phyloP scores from a whole-genome alignment of 2,113 vertebrate genomes.

The Percopsis transmontana region DNA sequence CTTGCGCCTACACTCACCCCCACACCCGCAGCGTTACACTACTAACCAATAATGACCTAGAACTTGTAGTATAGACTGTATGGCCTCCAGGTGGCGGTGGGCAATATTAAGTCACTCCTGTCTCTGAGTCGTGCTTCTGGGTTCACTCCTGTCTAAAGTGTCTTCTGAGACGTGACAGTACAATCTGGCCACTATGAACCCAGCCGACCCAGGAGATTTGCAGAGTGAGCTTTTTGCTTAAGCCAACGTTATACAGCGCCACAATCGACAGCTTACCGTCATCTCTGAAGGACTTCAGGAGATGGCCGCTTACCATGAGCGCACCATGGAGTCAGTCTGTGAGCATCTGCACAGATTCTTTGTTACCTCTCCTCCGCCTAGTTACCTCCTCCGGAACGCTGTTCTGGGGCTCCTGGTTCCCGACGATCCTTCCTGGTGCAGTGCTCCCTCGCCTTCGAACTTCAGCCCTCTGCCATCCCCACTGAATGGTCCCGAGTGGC shows the following conservation, averaged over 20 bases:
- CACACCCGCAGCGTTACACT: too few species aligned
- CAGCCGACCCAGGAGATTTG: neutral
- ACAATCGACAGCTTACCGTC: neutral
- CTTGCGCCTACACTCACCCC: too few species aligned
- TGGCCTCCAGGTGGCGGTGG: too few species aligned
- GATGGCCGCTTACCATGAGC: neutral
- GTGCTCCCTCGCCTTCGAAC: slow-evolving; percentile 2
- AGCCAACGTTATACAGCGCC: neutral
- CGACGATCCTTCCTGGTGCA: too few species aligned
- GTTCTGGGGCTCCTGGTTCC: too few species aligned
- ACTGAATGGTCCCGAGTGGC: neutral
- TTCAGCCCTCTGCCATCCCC: neutral
- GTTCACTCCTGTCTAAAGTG: too few species aligned
- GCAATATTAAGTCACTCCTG: too few species aligned
- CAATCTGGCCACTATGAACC: neutral
- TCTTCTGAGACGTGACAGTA: too few species aligned
- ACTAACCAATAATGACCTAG: too few species aligned
- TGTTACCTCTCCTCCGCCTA: neutral
- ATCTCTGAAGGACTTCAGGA: neutral
- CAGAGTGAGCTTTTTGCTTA: neutral
- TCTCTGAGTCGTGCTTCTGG: too few species aligned
- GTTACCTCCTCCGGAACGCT: neutral
- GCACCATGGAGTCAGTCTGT: neutral
- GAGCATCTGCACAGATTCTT: neutral
- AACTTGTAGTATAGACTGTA: too few species aligned